phyloP scores from a whole-genome alignment of 2,888 invertebrate genomes.

The Tetheella fluctuosa region DNA sequence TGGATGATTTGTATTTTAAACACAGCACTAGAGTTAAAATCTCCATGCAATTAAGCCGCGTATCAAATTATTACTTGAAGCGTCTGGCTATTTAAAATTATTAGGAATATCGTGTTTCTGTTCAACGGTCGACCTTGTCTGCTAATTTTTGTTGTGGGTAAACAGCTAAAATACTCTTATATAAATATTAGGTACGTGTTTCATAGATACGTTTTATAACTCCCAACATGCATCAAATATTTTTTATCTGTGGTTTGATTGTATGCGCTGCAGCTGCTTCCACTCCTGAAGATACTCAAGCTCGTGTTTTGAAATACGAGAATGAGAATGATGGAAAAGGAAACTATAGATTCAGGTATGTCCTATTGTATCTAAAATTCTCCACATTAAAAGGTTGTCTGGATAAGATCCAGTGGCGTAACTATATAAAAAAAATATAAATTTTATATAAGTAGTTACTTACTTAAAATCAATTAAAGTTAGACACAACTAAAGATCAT shows the following conservation, averaged over 20 bases:
- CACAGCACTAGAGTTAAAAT: background rate
- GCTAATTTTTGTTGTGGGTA: background rate
- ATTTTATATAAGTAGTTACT: too few relatives aligned
- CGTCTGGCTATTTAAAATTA: background rate
- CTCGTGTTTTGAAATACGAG: constrained; percentile 33
- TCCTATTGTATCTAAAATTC: background rate
- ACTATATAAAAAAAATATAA: too few relatives aligned
- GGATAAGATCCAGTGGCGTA: too few relatives aligned
- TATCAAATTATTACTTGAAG: constrained; percentile 1
- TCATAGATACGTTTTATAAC: background rate
- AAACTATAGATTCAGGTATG: constrained; percentile 48
- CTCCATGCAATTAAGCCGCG: background rate
- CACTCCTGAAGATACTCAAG: constrained; percentile 34
- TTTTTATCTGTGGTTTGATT: constrained; percentile 23
- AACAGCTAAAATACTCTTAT: background rate
- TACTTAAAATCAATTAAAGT: too few relatives aligned
- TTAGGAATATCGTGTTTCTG: background rate
- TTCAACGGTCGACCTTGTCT: background rate
- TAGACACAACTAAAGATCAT: too few relatives aligned
- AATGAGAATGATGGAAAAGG: constrained; percentile 39
- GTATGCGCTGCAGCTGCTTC: constrained; percentile 26
- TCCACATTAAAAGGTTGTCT: too few relatives aligned
- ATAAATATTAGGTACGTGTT: background rate
- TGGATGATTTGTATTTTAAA: background rate
- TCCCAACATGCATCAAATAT: constrained; percentile 26